Conservation (phyloP, 2,113 vertebrate genomes). For the Jaculus jaculus region DNA sequence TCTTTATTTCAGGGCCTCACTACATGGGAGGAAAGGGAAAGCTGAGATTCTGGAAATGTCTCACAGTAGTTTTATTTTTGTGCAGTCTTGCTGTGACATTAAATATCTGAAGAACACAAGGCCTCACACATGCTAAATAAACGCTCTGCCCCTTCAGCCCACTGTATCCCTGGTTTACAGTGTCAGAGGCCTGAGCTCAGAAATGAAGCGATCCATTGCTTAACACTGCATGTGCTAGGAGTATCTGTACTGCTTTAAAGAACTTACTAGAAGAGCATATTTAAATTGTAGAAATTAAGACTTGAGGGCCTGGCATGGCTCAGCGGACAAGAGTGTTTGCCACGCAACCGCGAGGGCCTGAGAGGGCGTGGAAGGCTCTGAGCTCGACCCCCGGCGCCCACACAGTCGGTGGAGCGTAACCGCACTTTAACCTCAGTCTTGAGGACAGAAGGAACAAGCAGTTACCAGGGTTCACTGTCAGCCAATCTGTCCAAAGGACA, state of each 20-base stretch:
- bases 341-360: no score
- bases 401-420: no score
- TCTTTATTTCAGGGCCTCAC: no score
- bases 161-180: neutral
- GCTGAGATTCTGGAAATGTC: constrained; percentile 8
- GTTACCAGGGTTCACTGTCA: no score
- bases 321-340: no score
- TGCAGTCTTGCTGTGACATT: neutral
- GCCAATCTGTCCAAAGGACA: no score
- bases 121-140: neutral
- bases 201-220: constrained; percentile 24
- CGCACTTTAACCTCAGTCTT: no score
- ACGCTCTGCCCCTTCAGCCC: neutral
- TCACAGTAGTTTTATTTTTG: neutral
- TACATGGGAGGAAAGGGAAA: neutral
- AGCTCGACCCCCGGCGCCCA: no score
- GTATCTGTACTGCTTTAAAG: constrained; percentile 18
- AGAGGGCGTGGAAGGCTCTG: no score
- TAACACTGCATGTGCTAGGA: constrained; percentile 17
- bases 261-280: neutral
- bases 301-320: no score
- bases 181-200: constrained; percentile 7
- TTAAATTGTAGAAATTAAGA: constrained; percentile 39
- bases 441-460: no score
- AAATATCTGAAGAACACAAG: neutral